A percentile compares a stretch with the other conserved stretches of the same genome.
Evolutionary conservation across 2,888 invertebrate species (phyloP).

Genomic region (Hyposoter didymator): DNA sequence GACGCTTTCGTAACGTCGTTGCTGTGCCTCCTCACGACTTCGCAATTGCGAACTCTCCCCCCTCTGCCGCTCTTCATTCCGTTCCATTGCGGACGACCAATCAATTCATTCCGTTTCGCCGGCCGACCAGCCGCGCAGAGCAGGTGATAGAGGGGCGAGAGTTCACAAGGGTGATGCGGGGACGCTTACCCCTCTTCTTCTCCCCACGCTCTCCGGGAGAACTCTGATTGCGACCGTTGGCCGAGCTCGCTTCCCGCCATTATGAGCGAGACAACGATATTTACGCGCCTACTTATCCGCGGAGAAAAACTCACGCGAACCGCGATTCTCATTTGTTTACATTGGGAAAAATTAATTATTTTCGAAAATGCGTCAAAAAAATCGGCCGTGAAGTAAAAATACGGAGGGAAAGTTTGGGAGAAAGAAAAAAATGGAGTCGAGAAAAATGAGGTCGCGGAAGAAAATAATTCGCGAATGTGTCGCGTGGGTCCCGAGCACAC

Average conservation of each 20-base stretch:
- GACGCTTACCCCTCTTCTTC: slow-evolving; percentile 16
- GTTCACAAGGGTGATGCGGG: slow-evolving; percentile 17
- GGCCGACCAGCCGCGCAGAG: slow-evolving; percentile 44
- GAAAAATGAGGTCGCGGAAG: background rate
- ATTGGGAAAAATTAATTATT: background rate
- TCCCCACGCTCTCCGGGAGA: slow-evolving; percentile 25
- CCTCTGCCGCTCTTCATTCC: background rate
- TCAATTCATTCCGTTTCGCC: slow-evolving; percentile 66
- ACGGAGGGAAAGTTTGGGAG: background rate
- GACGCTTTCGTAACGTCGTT: slow-evolving; percentile 46
- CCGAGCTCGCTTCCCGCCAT: slow-evolving; percentile 65
- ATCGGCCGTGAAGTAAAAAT: background rate
- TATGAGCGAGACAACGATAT: slow-evolving; percentile 64
- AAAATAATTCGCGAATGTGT: slow-evolving; percentile 1
- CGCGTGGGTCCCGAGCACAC: background rate
- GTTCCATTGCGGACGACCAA: slow-evolving; percentile 52
- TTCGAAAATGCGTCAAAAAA: background rate
- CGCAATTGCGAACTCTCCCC: slow-evolving; percentile 45
- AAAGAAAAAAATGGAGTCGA: background rate
- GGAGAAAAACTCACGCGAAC: slow-evolving; percentile 8
- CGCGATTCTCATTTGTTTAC: background rate
- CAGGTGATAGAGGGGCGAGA: slow-evolving; percentile 52
- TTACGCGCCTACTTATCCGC: slow-evolving; percentile 6
- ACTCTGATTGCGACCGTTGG: slow-evolving; percentile 39
- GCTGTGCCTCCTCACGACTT: slow-evolving; percentile 44